Percentiles rank a stretch among this genome's conserved stretches.
Conservation (phyloP, 2,113 vertebrate species). For the Dryoscopus gambensis region DNA sequence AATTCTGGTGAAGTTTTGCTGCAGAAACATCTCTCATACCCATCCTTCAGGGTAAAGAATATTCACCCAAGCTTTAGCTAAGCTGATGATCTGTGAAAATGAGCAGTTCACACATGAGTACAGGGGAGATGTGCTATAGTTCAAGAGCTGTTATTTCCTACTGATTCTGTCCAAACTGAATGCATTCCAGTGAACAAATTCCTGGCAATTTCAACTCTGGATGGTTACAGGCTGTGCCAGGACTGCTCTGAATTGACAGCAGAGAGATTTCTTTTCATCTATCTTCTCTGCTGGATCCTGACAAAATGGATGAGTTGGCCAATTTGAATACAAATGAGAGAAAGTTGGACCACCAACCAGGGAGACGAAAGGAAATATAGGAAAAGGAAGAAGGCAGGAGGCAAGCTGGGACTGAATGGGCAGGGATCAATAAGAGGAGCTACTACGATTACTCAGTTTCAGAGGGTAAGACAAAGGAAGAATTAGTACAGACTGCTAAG, state of each 20-base stretch:
- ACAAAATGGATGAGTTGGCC: conserved; percentile 49
- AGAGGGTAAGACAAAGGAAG: background rate
- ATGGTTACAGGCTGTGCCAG: conserved; percentile 53
- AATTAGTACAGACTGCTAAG: background rate
- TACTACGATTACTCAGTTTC: background rate
- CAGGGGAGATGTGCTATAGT: conserved; percentile 49
- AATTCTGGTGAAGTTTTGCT: background rate
- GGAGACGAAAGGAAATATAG: background rate
- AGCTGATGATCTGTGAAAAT: conserved; percentile 65
- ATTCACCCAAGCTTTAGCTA: conserved; percentile 46
- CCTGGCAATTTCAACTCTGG: conserved; percentile 62
- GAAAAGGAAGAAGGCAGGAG: background rate
- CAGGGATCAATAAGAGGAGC: background rate
- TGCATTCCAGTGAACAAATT: conserved; percentile 58
- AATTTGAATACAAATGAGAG: conserved; percentile 51
- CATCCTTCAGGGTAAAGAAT: background rate
- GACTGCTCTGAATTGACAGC: conserved; percentile 50
- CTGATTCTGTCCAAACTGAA: conserved; percentile 60
- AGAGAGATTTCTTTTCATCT: conserved; percentile 57
- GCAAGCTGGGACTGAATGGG: background rate
- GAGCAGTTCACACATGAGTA: conserved; percentile 66
- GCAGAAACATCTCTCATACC: background rate
- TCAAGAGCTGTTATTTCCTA: conserved; percentile 65
- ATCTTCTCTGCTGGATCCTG: conserved; percentile 51
- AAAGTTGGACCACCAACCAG: background rate